A percentile compares a stretch with the other conserved stretches of the same genome.
Conservation (phyloP, 2,888 invertebrate genomes). For the Aphodius sticticus region DNA sequence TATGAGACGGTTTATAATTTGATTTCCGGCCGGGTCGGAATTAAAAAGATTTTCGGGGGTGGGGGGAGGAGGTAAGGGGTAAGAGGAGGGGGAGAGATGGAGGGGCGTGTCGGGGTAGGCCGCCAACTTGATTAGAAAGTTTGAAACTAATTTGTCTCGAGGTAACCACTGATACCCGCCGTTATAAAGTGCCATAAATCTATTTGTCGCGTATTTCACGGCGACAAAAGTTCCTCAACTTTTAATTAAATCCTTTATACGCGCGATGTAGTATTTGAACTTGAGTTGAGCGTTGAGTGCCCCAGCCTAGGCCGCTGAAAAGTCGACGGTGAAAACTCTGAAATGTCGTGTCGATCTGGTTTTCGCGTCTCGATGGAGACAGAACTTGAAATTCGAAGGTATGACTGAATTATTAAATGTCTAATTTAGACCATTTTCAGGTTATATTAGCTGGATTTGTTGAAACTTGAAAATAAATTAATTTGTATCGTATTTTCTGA, state of each 20-base stretch:
- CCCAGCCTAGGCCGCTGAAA: neutral
- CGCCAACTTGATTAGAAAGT: constrained; percentile 58
- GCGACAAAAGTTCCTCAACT: constrained; percentile 47
- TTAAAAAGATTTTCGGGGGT: constrained; percentile 42
- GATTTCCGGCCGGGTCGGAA: constrained; percentile 36
- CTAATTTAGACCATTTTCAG: too few species aligned
- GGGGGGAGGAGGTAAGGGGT: constrained; percentile 22
- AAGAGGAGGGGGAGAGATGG: neutral
- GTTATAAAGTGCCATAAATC: constrained; percentile 57
- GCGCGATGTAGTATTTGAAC: neutral
- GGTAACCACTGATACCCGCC: constrained; percentile 55
- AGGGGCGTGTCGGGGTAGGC: constrained; percentile 45
- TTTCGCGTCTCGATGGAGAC: neutral
- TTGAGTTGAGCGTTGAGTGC: neutral
- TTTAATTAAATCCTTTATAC: constrained; percentile 52
- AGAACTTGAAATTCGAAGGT: neutral
- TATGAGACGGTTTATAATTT: constrained; percentile 40
- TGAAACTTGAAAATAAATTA: too few species aligned
- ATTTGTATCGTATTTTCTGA: too few species aligned
- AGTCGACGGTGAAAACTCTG: neutral
- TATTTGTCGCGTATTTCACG: constrained; percentile 53
- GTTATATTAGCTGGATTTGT: too few species aligned
- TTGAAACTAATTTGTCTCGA: constrained; percentile 57
- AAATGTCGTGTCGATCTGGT: neutral
- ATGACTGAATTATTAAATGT: neutral